Conservation (phyloP, 2,113 vertebrate genomes). For the Indicator indicator region DNA sequence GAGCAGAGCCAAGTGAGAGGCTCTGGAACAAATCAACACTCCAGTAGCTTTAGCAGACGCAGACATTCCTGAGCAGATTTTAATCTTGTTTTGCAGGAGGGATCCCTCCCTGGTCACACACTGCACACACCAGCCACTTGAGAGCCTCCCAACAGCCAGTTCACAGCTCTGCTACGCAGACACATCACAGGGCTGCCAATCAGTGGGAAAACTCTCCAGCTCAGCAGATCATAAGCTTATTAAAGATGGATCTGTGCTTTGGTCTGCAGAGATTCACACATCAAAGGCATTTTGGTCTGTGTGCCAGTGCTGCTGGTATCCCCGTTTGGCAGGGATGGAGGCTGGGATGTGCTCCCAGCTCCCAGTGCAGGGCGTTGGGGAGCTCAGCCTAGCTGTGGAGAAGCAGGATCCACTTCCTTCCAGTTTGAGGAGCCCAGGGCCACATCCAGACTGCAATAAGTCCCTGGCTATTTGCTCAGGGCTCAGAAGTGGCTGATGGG, state of each 20-base stretch:
- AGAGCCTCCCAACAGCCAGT: neutral
- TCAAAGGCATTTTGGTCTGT: neutral
- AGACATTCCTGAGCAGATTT: constrained; percentile 52
- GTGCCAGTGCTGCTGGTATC: fast-evolving
- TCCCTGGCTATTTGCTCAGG: neutral
- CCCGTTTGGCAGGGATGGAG: neutral
- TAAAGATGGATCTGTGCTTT: constrained; percentile 35
- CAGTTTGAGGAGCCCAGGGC: neutral
- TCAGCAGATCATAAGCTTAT: constrained; percentile 28
- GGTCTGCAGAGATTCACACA: constrained; percentile 17
- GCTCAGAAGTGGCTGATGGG: neutral
- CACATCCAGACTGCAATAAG: neutral
- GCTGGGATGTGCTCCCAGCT: neutral
- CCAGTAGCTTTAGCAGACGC: neutral
- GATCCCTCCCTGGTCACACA: fast-evolving
- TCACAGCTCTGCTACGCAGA: neutral
- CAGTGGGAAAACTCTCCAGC: neutral
- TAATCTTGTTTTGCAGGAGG: neutral
- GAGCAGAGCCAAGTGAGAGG: neutral
- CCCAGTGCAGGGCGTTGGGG: neutral
- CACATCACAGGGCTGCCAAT: neutral
- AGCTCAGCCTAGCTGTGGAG: neutral
- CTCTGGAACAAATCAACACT: neutral
- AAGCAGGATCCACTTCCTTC: neutral
- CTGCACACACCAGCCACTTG: neutral